Conservation (phyloP, 2,888 invertebrate species). For the Leptarthrus brevirostris region DNA sequence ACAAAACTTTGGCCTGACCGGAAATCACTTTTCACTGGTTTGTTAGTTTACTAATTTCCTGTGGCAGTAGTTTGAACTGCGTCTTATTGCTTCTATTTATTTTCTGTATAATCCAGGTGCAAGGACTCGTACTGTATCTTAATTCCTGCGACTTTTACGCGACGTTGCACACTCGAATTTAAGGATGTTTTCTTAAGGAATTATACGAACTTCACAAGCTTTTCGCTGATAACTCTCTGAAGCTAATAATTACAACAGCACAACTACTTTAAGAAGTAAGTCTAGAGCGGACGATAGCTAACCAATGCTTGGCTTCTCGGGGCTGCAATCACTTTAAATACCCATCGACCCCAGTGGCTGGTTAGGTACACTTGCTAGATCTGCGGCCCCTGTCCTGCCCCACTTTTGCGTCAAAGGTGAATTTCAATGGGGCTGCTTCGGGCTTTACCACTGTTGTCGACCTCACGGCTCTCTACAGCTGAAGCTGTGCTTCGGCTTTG, state of each 20-base stretch:
- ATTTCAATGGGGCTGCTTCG: conserved; percentile 25
- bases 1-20: conserved; percentile 32
- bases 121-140: conserved; percentile 43
- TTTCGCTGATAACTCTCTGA: conserved; percentile 28
- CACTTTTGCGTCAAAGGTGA: conserved; percentile 13
- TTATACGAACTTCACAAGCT: conserved; percentile 35
- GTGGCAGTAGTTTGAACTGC: conserved; percentile 48
- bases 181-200: conserved; percentile 3
- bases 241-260: conserved; percentile 51
- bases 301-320: conserved; percentile 76
- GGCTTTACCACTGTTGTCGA: background rate
- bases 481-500: conserved; percentile 20
- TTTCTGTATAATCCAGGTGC: conserved; percentile 5
- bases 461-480: too few relatives aligned
- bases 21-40: conserved; percentile 39
- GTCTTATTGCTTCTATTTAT: conserved; percentile 52
- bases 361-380: background rate
- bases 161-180: conserved; percentile 18
- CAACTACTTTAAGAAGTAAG: conserved; percentile 61
- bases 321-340: conserved; percentile 76
- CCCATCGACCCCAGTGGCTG: conserved; percentile 57
- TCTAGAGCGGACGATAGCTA: conserved; percentile 76
- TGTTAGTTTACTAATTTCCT: conserved; percentile 39
- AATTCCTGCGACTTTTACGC: conserved; percentile 28
- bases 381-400: conserved; percentile 27